Evolutionary conservation across 2,113 vertebrate species (phyloP), one percentile per base, ranked within the genome.

Genomic region (Boleophthalmus pectinirostris): DNA sequence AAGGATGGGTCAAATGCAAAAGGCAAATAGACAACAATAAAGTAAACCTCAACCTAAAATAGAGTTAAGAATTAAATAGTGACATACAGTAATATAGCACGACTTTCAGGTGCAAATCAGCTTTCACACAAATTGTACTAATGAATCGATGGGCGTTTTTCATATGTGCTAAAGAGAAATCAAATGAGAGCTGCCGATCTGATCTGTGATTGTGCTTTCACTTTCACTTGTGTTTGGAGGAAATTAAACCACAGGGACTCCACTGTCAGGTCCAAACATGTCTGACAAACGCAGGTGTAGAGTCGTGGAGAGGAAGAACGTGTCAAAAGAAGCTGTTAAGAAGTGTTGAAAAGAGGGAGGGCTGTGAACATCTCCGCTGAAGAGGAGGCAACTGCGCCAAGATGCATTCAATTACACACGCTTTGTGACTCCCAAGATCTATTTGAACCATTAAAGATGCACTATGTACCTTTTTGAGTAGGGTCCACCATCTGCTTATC

Each of bases 221-320:
- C 1, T 33, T 68, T 68, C 25, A 35, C 20, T 35, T 21, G 69
- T 63, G 51, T 20, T 24, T 3, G 29, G 53, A 70, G 58, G 71
- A 72, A 77, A 54, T 20, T 38, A 51, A 45, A 16, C 77, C 72
- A 68, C 11, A 7, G 76, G 69, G 79, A 68, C 33, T 74, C 60
- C 64, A 63, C 18, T 8, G 79, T 25, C 5, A 29, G 6, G 57
- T 18, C 73, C 16, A 25, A 53, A 56, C 53, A 10, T 35, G 38
- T 70, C 63, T 70, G 68, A 64, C 75, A 51, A 56, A 20, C 46
- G 2, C 51, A 21, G 74, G 51, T 29, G 10, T n/a, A 64, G 77
- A 66, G 67, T 80, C 53, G 69, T 73, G 73, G 21, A 73, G 54
- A 74, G 63, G 73, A 60, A 23, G 13, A 29, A 24, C 70, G 71